Evolutionary conservation across 2,888 invertebrate genomes (phyloP).

Genomic region (Penaeus monodon): DNA sequence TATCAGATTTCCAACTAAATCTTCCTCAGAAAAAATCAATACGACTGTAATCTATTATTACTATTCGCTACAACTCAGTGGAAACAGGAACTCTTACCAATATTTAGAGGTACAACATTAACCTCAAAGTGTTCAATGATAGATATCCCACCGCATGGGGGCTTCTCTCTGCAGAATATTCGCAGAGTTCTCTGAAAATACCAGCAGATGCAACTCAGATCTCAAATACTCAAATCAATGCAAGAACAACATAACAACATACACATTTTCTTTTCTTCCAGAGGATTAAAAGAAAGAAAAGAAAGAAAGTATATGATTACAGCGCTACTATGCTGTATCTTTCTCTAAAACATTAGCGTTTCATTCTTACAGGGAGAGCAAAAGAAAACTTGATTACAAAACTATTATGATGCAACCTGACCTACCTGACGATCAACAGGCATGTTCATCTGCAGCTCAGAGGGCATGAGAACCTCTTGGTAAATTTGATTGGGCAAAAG

Average conservation of each 20-base stretch:
- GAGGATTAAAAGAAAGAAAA: no score
- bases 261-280: no score
- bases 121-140: slow-evolving; percentile 99
- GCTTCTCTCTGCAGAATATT: slow-evolving; percentile 94
- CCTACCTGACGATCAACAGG: slow-evolving; percentile 84
- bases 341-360: no score
- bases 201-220: background rate
- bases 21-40: no score
- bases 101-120: slow-evolving; percentile 93
- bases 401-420: slow-evolving; percentile 57
- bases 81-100: slow-evolving; percentile 74
- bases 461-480: slow-evolving; percentile 85
- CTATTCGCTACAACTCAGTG: background rate
- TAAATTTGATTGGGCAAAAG: slow-evolving; percentile 93
- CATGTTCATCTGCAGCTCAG: slow-evolving; percentile 85
- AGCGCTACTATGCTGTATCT: no score
- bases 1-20: no score
- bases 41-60: slow-evolving; percentile 19
- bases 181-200: slow-evolving; percentile 80
- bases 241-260: background rate
- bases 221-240: background rate
- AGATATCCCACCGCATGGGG: slow-evolving; percentile 98
- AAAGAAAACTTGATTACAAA: no score
- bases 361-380: no score
- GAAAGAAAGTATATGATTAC: no score